Evolutionary conservation across 2,888 invertebrate genomes (phyloP).

Genomic region (Dynastes maya): DNA sequence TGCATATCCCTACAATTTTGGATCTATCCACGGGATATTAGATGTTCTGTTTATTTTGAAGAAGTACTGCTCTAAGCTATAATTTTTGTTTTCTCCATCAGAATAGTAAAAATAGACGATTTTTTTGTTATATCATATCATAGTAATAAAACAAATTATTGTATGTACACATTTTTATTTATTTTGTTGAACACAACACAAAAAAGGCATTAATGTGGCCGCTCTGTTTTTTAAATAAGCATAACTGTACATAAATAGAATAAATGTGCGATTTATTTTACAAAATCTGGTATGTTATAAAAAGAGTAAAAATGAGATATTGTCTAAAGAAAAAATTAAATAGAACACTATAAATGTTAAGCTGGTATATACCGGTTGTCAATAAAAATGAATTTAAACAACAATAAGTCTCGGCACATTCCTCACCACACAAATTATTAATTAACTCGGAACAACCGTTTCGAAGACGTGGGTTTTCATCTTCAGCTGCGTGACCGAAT

Average conservation of each 20-base stretch:
- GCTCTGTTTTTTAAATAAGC: neutral
- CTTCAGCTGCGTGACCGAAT: too few relatives aligned
- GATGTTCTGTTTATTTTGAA: slow-evolving; percentile 47
- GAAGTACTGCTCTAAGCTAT: neutral
- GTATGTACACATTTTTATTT: neutral
- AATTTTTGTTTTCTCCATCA: neutral
- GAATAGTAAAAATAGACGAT: neutral
- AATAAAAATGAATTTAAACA: too few relatives aligned
- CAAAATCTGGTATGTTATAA: too few relatives aligned
- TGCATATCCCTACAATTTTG: slow-evolving; percentile 66
- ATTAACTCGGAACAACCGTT: too few relatives aligned
- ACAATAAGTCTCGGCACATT: too few relatives aligned
- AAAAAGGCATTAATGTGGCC: slow-evolving; percentile 7
- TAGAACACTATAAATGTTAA: too few relatives aligned
- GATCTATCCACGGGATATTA: slow-evolving; percentile 70
- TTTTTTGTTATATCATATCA: neutral
- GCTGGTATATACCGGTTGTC: too few relatives aligned
- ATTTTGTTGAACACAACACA: slow-evolving; percentile 22
- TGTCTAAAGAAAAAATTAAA: too few relatives aligned
- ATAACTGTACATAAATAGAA: neutral
- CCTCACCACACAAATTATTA: too few relatives aligned
- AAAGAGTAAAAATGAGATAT: too few relatives aligned
- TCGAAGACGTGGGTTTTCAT: too few relatives aligned
- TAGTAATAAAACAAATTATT: neutral
- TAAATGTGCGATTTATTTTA: too few relatives aligned